Conservation (phyloP, 2,888 invertebrate species). For the Cotesia congregata region DNA sequence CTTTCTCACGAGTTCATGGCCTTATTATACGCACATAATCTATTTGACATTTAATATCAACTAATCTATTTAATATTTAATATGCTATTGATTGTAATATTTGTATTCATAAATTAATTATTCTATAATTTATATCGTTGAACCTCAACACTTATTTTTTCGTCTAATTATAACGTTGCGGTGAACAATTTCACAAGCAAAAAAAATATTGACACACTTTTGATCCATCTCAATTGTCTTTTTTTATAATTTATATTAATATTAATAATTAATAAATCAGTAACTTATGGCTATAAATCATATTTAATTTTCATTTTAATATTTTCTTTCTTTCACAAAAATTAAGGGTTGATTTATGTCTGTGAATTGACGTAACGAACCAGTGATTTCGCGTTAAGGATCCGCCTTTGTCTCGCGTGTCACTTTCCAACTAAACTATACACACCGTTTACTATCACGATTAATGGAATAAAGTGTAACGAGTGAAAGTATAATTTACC, state of each 20-base stretch:
- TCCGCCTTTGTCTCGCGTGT: slow-evolving; percentile 48
- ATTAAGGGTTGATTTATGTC: background rate
- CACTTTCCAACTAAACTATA: slow-evolving; percentile 21
- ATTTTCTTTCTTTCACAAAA: background rate
- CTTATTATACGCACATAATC: slow-evolving; percentile 46
- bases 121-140: background rate
- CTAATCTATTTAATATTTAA: slow-evolving; percentile 3
- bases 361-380: slow-evolving; percentile 7
- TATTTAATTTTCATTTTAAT: slow-evolving; percentile 4
- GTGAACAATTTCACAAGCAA: background rate
- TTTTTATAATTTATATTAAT: too few species aligned
- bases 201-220: background rate
- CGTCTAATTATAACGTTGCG: background rate
- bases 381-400: background rate
- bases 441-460: background rate
- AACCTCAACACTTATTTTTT: slow-evolving; percentile 9
- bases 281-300: background rate
- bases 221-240: background rate
- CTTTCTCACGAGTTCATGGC: slow-evolving; percentile 63
- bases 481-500: slow-evolving; percentile 1
- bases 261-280: background rate
- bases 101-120: slow-evolving; percentile 3
- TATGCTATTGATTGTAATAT: slow-evolving; percentile 5
- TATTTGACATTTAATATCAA: background rate
- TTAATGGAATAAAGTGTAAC: background rate